A percentile compares a stretch with the other conserved stretches of the same genome.
Evolutionary conservation across 2,797 vertebrate genomes (phyloP).

Genomic region (Micromesistius poutassou): DNA sequence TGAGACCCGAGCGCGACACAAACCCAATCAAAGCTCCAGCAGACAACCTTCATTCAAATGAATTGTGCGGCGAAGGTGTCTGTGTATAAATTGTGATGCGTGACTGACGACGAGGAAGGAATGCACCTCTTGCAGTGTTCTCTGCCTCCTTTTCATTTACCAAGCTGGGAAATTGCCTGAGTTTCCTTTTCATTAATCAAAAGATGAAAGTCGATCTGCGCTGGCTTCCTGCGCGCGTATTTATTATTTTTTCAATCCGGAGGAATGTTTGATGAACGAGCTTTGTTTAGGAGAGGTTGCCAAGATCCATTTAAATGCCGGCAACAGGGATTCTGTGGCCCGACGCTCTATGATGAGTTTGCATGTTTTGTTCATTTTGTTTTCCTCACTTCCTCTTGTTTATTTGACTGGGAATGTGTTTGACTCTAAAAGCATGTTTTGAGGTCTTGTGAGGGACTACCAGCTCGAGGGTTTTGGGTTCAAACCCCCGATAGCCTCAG

Average conservation of each 20-base stretch:
- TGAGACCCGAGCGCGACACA: constrained; percentile 19
- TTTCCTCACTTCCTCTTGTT: constrained; percentile 14
- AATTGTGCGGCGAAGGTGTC: constrained; percentile 56
- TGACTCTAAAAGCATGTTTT: background rate
- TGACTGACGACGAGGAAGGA: constrained; percentile 61
- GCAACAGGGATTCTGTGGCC: constrained; percentile 59
- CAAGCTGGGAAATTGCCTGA: constrained; percentile 74
- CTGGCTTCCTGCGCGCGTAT: constrained; percentile 35
- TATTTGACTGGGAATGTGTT: constrained; percentile 15
- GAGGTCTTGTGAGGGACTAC: background rate
- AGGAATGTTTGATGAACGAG: constrained; percentile 72
- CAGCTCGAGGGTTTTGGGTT: background rate
- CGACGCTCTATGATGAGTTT: constrained; percentile 64
- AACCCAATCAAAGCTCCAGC: constrained; percentile 54
- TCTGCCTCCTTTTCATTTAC: constrained; percentile 43
- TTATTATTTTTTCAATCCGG: constrained; percentile 40
- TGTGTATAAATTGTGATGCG: constrained; percentile 74
- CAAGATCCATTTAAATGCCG: constrained; percentile 71
- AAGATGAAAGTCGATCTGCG: constrained; percentile 71
- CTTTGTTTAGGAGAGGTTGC: constrained; percentile 68
- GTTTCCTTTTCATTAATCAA: constrained; percentile 81
- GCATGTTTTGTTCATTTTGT: constrained; percentile 43
- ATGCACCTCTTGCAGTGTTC: constrained; percentile 66
- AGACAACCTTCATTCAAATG: constrained; percentile 64
- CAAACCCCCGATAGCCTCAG: background rate